Evolutionary conservation across 2,888 invertebrate species (phyloP).

Genomic region (Ormyrus labotus): DNA sequence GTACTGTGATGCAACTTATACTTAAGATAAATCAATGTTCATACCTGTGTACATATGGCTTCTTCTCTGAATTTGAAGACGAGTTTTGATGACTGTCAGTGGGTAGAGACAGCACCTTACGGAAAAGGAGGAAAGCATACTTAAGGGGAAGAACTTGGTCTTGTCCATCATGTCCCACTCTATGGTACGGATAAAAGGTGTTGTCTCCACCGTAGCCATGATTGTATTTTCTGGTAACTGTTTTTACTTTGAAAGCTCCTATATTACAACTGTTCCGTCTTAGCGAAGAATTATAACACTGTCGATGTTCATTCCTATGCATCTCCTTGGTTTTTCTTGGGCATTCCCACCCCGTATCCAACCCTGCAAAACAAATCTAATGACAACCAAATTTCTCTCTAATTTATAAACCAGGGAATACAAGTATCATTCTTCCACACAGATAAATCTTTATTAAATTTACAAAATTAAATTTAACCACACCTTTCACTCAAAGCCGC

Average conservation of each 20-base stretch:
- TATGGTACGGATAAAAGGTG: constrained; percentile 86
- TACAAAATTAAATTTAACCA: not conserved
- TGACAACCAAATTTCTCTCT: not conserved
- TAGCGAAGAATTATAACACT: constrained; percentile 44
- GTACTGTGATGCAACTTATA: not conserved
- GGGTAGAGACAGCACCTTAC: constrained; percentile 88
- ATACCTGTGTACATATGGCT: constrained; percentile 88
- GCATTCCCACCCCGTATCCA: constrained; percentile 65
- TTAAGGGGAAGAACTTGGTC: constrained; percentile 93
- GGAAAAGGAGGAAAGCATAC: constrained; percentile 91
- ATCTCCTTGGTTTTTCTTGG: constrained; percentile 68
- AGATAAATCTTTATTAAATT: not conserved
- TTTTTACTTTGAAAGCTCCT: constrained; percentile 36
- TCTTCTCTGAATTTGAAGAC: constrained; percentile 91
- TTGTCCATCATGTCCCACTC: constrained; percentile 99
- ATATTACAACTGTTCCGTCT: constrained; percentile 48
- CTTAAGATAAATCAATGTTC: not conserved
- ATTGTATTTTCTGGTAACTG: constrained; percentile 47
- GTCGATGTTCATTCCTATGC: constrained; percentile 66
- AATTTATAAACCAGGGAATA: not conserved
- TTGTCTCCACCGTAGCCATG: constrained; percentile 78
- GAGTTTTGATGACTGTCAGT: constrained; percentile 94
- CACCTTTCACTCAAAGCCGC: not conserved
- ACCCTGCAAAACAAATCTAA: not conserved
- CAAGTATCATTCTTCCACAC: not conserved